These are phyloP conservation scores for Halcyon malimbica DNA, from an alignment of 2,113 vertebrate species.

Conservation along the genomic window DNA sequence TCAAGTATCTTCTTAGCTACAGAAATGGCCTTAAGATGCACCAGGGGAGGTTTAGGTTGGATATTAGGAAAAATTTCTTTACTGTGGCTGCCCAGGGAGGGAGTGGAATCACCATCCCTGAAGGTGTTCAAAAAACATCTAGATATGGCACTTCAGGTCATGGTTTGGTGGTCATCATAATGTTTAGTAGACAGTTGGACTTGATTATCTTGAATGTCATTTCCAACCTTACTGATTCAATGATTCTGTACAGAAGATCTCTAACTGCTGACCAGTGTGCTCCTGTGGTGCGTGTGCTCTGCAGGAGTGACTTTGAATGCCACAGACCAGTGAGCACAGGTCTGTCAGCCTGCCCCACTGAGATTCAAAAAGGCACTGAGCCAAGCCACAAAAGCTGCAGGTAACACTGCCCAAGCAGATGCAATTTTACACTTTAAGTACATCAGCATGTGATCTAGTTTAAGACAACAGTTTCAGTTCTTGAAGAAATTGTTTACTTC, in stretches of 20 bases:
- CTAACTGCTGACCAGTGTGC: neutral
- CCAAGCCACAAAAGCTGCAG: neutral
- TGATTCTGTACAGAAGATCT: neutral
- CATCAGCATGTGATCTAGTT: neutral
- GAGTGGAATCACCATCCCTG: too few relatives aligned
- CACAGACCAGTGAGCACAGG: neutral
- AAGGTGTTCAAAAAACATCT: too few relatives aligned
- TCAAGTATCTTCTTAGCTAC: neutral
- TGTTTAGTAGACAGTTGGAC: too few relatives aligned
- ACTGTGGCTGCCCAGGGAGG: too few relatives aligned
- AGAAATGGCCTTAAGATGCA: neutral
- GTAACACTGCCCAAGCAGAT: neutral
- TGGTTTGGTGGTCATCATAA: too few relatives aligned
- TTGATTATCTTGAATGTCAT: too few relatives aligned
- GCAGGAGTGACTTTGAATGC: neutral
- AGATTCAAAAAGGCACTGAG: neutral
- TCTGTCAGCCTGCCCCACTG: neutral
- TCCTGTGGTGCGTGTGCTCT: neutral
- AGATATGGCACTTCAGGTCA: too few relatives aligned
- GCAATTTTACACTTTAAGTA: neutral
- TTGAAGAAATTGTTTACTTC: neutral
- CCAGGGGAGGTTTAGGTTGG: too few relatives aligned
- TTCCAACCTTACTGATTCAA: too few relatives aligned
- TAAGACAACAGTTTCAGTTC: neutral
- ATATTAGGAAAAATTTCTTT: too few relatives aligned